Evolutionary conservation across 2,888 invertebrate species (phyloP).

Genomic region (Campopleginae sp.): DNA sequence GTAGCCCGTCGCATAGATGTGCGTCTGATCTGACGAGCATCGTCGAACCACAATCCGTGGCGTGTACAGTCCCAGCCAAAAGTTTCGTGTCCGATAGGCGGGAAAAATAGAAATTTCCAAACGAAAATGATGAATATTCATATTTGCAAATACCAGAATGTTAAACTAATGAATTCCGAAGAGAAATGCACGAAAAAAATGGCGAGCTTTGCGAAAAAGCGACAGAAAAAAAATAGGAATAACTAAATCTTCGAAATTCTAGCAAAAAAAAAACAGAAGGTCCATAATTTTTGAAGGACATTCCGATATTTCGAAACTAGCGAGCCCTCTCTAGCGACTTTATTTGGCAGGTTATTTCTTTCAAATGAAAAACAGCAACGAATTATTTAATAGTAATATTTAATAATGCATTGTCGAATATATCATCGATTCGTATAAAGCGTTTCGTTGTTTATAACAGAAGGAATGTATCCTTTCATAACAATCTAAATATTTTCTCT

Average conservation of each 20-base stretch:
- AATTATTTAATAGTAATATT: constrained; percentile 70
- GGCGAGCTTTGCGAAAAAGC: background rate
- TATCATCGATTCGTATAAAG: constrained; percentile 64
- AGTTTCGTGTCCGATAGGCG: background rate
- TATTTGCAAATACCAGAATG: background rate
- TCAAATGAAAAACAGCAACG: constrained; percentile 76
- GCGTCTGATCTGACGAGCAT: background rate
- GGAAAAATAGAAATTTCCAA: background rate
- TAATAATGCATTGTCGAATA: constrained; percentile 71
- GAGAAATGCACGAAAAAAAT: background rate
- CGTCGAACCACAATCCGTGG: constrained; percentile 10
- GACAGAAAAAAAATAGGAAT: background rate
- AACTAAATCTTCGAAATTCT: background rate
- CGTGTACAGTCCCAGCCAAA: constrained; percentile 4
- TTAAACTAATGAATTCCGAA: background rate
- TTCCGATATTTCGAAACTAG: constrained; percentile 16
- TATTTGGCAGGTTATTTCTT: constrained; percentile 37
- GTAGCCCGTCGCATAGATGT: background rate
- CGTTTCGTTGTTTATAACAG: constrained; percentile 62
- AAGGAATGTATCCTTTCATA: constrained; percentile 58
- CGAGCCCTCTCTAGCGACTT: constrained; percentile 15
- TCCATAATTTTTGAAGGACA: background rate
- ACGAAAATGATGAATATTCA: background rate
- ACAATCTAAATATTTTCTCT: constrained; percentile 56
- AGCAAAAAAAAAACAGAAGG: background rate